A percentile compares a stretch with the other conserved stretches of the same genome.
Conservation (phyloP, 2,888 invertebrate species). For the Cheilosia vernalis region DNA sequence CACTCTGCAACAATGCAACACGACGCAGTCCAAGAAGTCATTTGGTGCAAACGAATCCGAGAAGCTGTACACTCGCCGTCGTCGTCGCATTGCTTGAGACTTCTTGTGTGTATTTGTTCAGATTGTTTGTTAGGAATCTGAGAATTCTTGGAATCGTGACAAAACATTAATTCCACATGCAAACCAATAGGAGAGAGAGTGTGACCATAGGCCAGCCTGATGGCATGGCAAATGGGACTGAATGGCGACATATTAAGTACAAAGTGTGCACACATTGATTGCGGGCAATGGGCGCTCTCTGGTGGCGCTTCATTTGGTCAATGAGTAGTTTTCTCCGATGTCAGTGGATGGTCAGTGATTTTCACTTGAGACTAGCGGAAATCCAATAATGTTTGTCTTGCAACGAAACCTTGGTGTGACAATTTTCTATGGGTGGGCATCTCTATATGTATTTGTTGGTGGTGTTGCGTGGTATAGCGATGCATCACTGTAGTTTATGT, state of each 20-base stretch:
- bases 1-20: constrained; percentile 31
- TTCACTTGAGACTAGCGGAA: constrained; percentile 22
- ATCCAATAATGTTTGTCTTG: constrained; percentile 26
- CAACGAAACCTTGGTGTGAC: constrained; percentile 22
- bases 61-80: constrained; percentile 25
- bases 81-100: constrained; percentile 29
- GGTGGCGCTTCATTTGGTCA: constrained; percentile 56
- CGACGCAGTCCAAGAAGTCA: constrained; percentile 35
- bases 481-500: too few species aligned
- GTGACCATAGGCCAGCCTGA: constrained; percentile 2
- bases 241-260: constrained; percentile 45
- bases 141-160: constrained; percentile 81
- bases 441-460: too few species aligned
- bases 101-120: constrained; percentile 69
- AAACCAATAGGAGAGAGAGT: constrained; percentile 29
- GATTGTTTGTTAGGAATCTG: constrained; percentile 70
- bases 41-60: constrained; percentile 41
- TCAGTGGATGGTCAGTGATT: constrained; percentile 15
- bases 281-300: constrained; percentile 16
- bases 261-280: constrained; percentile 41
- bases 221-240: constrained; percentile 34
- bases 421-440: neutral
- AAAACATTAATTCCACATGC: constrained; percentile 79
- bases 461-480: too few species aligned
- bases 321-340: constrained; percentile 15